phyloP scores from a whole-genome alignment of 2,888 invertebrate species.

The Invenusta paracnida region DNA sequence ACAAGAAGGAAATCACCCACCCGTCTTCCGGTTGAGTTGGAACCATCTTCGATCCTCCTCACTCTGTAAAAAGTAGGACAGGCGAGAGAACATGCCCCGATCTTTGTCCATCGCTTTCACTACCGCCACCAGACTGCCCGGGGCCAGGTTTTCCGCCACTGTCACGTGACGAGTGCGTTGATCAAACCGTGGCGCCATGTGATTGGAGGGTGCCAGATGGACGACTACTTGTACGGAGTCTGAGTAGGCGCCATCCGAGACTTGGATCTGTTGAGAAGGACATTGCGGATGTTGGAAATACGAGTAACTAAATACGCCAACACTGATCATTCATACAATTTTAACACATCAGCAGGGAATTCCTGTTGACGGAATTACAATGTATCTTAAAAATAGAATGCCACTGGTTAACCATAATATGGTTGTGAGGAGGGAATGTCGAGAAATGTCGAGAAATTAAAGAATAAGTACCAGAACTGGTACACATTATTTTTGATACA shows the following conservation, averaged over 20 bases:
- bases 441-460: no score
- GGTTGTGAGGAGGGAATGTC: no score
- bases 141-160: not conserved
- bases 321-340: no score
- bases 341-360: no score
- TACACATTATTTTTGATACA: no score
- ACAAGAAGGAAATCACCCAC: no score
- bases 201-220: not conserved
- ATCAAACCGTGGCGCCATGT: not conserved
- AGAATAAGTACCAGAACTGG: no score
- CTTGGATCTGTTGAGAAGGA: not conserved
- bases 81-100: not conserved
- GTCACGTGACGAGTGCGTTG: not conserved
- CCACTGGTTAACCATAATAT: no score
- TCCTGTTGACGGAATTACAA: no score
- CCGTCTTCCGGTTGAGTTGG: not conserved
- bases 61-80: not conserved
- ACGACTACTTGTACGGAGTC: not conserved
- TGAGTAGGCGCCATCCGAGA: not conserved
- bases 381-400: no score
- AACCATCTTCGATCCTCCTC: not conserved
- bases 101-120: not conserved
- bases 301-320: no score
- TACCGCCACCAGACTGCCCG: not conserved
- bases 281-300: no score